These are phyloP conservation scores for Polyergus mexicanus DNA, from an alignment of 1,140 invertebrate genomes.

Conservation along the genomic window DNA sequence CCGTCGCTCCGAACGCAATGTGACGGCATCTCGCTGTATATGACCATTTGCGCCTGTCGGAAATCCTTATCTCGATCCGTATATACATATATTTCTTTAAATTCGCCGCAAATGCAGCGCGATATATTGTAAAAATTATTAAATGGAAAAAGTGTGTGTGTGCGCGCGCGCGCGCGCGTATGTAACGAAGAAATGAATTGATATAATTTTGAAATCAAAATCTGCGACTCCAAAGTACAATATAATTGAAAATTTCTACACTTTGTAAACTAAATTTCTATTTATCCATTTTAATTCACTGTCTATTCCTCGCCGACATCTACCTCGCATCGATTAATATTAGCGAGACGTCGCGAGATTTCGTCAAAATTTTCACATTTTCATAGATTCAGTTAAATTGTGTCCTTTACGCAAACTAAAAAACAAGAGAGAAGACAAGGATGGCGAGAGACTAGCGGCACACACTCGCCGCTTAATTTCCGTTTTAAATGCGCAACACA, in stretches of 20 bases:
- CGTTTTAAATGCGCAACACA: slow-evolving; percentile 72
- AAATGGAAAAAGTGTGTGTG: background rate
- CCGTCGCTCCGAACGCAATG: slow-evolving; percentile 22
- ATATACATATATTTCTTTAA: slow-evolving; percentile 1
- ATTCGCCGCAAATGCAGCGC: background rate
- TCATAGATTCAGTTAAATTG: slow-evolving; percentile 64
- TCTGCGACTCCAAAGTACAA: background rate
- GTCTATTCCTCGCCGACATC: slow-evolving; percentile 1
- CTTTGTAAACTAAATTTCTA: background rate
- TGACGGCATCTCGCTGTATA: slow-evolving; percentile 47
- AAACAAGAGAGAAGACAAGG: background rate
- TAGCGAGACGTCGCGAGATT: slow-evolving; percentile 16
- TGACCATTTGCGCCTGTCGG: slow-evolving; percentile 30
- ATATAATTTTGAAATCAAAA: background rate
- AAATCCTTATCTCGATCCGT: slow-evolving; percentile 8
- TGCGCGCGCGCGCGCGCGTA: no score
- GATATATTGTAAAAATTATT: no score
- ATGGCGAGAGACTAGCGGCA: slow-evolving; percentile 38
- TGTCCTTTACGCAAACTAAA: slow-evolving; percentile 62
- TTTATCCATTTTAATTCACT: background rate
- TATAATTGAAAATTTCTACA: background rate
- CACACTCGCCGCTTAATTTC: slow-evolving; percentile 67
- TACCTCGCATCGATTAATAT: slow-evolving; percentile 35
- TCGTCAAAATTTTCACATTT: slow-evolving; percentile 48
- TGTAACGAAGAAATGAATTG: background rate